Base-by-base conservation (phyloP, 2,888 invertebrate species). In the Alsophila aescularia region DNA sequence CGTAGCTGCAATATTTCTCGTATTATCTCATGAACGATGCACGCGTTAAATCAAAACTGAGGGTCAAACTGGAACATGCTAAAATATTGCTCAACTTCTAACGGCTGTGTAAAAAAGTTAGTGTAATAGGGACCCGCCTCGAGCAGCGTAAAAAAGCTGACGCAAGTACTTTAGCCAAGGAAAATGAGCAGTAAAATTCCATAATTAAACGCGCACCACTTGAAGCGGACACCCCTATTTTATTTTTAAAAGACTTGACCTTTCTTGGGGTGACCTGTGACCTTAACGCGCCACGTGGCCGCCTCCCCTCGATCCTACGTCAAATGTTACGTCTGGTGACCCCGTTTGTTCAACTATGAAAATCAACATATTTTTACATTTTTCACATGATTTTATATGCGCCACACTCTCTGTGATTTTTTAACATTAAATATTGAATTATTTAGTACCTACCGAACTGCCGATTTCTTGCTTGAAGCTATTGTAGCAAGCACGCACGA, bases 231-330 rank as follows among this genome's bases (percentile, higher is more conserved):
- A 67, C 50, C 77, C 77, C 76, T 72, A 73, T 70, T 72, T 74
- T 62, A 60, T 52, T 67, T 68, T 61, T 58, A 66, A 67, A 72
- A 66, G 75, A 69, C 73, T 77, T 83, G 81, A 83, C 81, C 83
- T 84, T 81, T 79, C 66, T 68, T 67, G 70, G 69, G 73, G 69
- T 78, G 83, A 85, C 83, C 83, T 79, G 71, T 81, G 83, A 86
- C 85, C 85, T 79, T 77, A 64, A 18, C 62, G 51, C 43, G 85
- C 81, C 88, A 86, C 89, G 88, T 87, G 89, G 83, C 68, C 64
- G 61, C 66, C 66, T 68, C 66, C 64, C 70, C 69, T 62, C 50
- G 24, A 51, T 62, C 62, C 66, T 66, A 60, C 61, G 67, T 62
- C 67, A 72, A 67, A 70, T 68, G 68, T 64, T 69, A 63, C 63